Evolutionary conservation across 2,113 vertebrate genomes (phyloP).

Genomic region (Neoarius graeffei): DNA sequence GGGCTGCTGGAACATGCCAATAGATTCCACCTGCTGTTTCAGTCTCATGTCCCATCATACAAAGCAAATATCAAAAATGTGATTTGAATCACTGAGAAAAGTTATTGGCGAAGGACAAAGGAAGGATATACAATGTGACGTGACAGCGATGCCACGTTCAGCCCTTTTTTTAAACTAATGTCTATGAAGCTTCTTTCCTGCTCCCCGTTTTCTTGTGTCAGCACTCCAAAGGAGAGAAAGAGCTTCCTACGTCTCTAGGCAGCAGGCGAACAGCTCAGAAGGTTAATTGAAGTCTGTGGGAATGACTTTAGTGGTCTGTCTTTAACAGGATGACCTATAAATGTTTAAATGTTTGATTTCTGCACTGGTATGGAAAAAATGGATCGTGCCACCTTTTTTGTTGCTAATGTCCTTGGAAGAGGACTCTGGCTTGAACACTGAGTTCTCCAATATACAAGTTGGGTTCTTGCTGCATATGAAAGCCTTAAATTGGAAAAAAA

Average conservation of each 20-base stretch:
- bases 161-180: constrained; percentile 53
- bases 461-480: background rate
- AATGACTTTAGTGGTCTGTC: constrained; percentile 66
- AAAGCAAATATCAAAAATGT: constrained; percentile 84
- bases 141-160: constrained; percentile 42
- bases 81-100: constrained; percentile 77
- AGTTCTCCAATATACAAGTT: constrained; percentile 50
- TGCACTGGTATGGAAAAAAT: constrained; percentile 59
- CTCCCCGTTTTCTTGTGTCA: constrained; percentile 46
- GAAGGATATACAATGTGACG: constrained; percentile 59
- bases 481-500: background rate
- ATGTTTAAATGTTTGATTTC: constrained; percentile 66
- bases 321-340: constrained; percentile 71
- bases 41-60: constrained; percentile 75
- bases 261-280: constrained; percentile 60
- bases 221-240: constrained; percentile 44
- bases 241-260: constrained; percentile 55
- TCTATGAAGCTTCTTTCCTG: constrained; percentile 9
- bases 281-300: constrained; percentile 74
- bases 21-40: constrained; percentile 68
- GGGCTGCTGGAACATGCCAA: constrained; percentile 55
- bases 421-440: constrained; percentile 47
- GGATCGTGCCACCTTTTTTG: constrained; percentile 56
- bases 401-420: constrained; percentile 61
- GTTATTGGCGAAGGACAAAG: constrained; percentile 69